phyloP scores from a whole-genome alignment of 2,888 invertebrate species.

The Drosophila emarginata region DNA sequence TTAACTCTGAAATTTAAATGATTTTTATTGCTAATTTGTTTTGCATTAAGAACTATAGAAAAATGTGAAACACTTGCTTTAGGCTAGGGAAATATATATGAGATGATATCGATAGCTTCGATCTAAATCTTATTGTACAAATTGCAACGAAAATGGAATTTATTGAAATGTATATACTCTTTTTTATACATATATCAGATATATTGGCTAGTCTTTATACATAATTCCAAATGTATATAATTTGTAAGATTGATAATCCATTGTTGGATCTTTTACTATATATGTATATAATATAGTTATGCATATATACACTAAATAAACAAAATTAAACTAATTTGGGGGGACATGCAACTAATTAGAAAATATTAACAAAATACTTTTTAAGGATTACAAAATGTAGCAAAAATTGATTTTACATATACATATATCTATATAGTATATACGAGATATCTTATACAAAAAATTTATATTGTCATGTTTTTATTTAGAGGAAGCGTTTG shows the following conservation, averaged over 20 bases:
- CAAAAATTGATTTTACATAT: slow-evolving; percentile 34
- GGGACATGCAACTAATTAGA: slow-evolving; percentile 40
- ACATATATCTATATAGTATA: slow-evolving; percentile 10
- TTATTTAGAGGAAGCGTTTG: slow-evolving; percentile 68
- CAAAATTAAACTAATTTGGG: slow-evolving; percentile 49
- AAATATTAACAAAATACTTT: slow-evolving; percentile 52
- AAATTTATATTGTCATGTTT: slow-evolving; percentile 17
- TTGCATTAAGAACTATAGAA: neutral
- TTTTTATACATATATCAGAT: neutral
- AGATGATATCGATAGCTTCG: neutral
- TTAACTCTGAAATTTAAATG: neutral
- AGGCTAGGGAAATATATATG: neutral
- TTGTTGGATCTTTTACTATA: neutral
- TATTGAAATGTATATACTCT: too few species aligned
- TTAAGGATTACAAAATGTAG: slow-evolving; percentile 48
- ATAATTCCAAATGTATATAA: neutral
- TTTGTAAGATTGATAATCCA: too few species aligned
- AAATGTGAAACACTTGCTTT: neutral
- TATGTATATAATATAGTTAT: slow-evolving; percentile 1
- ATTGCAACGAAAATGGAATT: too few species aligned
- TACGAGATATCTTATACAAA: slow-evolving; percentile 10
- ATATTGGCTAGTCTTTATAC: neutral
- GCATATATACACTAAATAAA: slow-evolving; percentile 47
- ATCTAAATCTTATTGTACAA: too few species aligned
- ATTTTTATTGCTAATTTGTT: neutral